A percentile compares a stretch with the other conserved stretches of the same genome.
Evolutionary conservation across 2,113 vertebrate genomes (phyloP).

Genomic region (Phalacrocorax pelagicus): DNA sequence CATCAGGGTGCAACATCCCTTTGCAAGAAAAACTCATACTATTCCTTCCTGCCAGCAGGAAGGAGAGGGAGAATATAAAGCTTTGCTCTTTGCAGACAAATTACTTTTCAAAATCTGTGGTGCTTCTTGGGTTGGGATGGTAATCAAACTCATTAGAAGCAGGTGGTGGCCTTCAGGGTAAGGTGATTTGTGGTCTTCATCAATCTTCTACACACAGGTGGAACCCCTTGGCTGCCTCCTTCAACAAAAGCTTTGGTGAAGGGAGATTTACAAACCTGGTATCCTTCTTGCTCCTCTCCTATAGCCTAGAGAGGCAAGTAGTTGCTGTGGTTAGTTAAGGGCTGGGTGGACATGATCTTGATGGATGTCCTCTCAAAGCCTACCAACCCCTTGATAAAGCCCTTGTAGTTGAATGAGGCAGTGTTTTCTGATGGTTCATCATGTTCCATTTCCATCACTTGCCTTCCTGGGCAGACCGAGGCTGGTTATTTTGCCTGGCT

Average conservation of each 20-base stretch:
- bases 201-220: background rate
- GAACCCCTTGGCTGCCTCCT: background rate
- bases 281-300: background rate
- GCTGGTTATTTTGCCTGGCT: background rate
- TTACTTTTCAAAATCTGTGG: background rate
- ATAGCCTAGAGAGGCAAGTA: background rate
- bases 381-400: background rate
- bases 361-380: background rate
- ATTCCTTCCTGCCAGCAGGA: background rate
- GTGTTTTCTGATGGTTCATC: background rate
- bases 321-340: background rate
- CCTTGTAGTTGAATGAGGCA: background rate
- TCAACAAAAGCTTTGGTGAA: background rate
- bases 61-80: background rate
- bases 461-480: background rate
- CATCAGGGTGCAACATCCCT: rapidly evolving
- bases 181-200: background rate
- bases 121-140: background rate
- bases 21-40: background rate
- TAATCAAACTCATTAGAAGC: background rate
- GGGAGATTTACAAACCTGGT: rapidly evolving
- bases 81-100: background rate
- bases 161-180: background rate
- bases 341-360: rapidly evolving
- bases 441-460: background rate